Conservation (phyloP, 2,888 invertebrate species). For the Drosophila bunnanda region DNA sequence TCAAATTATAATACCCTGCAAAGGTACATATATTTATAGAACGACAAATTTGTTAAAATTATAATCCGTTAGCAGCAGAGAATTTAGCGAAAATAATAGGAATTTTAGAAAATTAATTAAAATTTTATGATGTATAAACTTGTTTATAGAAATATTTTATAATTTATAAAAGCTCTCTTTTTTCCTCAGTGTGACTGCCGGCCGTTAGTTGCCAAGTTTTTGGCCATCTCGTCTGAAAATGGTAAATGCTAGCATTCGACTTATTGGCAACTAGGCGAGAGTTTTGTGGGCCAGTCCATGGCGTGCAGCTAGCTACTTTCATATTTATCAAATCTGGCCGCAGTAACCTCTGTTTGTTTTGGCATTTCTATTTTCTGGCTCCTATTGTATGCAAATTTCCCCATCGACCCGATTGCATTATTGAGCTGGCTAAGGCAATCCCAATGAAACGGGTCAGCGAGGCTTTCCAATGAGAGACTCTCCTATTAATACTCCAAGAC, state of each 20-base stretch:
- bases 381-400: constrained; percentile 64
- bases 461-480: background rate
- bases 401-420: constrained; percentile 2
- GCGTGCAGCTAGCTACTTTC: constrained; percentile 59
- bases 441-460: constrained; percentile 10
- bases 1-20: no score
- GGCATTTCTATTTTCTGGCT: constrained; percentile 9
- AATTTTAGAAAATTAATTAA: no score
- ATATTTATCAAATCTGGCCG: constrained; percentile 49
- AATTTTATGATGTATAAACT: no score
- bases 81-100: no score
- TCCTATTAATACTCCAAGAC: constrained; percentile 22
- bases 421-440: constrained; percentile 2
- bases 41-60: no score
- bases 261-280: constrained; percentile 60
- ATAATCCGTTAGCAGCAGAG: no score
- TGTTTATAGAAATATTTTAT: no score
- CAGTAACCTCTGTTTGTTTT: constrained; percentile 19
- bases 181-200: constrained; percentile 18
- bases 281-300: constrained; percentile 36
- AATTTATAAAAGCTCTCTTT: no score
- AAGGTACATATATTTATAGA: no score
- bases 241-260: constrained; percentile 61
- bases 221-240: constrained; percentile 62
- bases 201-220: constrained; percentile 54